Percentiles rank a stretch among this genome's conserved stretches.
phyloP scores from a whole-genome alignment of 2,113 vertebrate species.

The Strigops habroptila region DNA sequence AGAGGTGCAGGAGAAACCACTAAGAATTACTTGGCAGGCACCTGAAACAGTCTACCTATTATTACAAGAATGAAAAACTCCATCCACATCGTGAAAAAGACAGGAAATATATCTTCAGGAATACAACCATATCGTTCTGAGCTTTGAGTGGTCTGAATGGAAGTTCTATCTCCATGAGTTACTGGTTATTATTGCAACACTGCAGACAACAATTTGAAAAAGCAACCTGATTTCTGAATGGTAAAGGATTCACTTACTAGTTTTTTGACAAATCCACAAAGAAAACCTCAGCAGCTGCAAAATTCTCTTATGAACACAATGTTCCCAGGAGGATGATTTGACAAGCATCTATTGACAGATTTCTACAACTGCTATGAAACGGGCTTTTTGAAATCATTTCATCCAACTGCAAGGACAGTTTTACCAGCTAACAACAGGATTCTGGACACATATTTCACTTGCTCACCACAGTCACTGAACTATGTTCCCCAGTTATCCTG shows the following conservation, averaged over 20 bases:
- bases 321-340: neutral
- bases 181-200: neutral
- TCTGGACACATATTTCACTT: neutral
- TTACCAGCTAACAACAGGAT: neutral
- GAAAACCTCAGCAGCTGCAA: neutral
- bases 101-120: neutral
- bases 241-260: neutral
- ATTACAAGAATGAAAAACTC: neutral
- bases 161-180: neutral
- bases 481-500: neutral
- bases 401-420: neutral
- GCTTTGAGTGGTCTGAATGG: neutral
- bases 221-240: neutral
- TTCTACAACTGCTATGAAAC: neutral
- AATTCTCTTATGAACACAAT: neutral
- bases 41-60: neutral
- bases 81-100: neutral
- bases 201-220: neutral
- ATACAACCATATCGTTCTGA: neutral
- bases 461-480: neutral
- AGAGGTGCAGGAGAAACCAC: neutral
- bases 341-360: conserved; percentile 7
- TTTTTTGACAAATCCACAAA: conserved; percentile 2
- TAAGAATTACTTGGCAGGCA: neutral
- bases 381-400: neutral